These are phyloP conservation scores for Arothron firmamentum DNA, from an alignment of 2,113 vertebrate species.

Conservation along the genomic window DNA sequence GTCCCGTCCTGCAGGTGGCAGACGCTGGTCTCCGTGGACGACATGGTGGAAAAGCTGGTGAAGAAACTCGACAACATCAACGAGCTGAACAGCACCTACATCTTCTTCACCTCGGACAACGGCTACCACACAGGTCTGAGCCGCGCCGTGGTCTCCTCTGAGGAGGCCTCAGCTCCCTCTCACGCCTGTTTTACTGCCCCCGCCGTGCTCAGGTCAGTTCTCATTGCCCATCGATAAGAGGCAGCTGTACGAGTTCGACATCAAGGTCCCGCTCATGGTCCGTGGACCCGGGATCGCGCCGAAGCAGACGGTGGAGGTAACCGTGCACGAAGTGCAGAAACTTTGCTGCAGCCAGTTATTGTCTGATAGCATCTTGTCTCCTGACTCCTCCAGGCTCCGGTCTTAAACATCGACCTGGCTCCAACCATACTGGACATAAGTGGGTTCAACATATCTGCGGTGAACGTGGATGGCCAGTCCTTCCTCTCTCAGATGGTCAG, in stretches of 20 bases:
- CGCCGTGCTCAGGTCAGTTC: constrained; percentile 72
- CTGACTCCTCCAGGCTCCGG: constrained; percentile 58
- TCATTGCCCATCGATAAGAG: constrained; percentile 79
- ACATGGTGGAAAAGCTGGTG: constrained; percentile 77
- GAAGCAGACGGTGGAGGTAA: constrained; percentile 70
- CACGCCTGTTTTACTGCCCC: not conserved
- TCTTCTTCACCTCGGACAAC: constrained; percentile 79
- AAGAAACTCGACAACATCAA: constrained; percentile 69
- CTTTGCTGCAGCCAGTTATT: not conserved
- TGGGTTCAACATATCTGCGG: constrained; percentile 61
- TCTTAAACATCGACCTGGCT: constrained; percentile 77
- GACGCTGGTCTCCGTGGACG: constrained; percentile 78
- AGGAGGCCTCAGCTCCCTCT: not conserved
- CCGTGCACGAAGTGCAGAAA: not conserved
- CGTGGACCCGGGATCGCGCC: constrained; percentile 77
- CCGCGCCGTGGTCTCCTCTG: not conserved
- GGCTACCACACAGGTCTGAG: constrained; percentile 78
- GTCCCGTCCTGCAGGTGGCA: constrained; percentile 68
- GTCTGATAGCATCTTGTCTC: no score
- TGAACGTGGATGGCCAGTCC: constrained; percentile 75
- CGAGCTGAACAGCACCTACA: constrained; percentile 75
- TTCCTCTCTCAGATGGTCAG: constrained; percentile 78
- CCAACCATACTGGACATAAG: constrained; percentile 78
- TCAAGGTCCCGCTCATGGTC: constrained; percentile 74
- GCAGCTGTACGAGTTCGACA: constrained; percentile 81